Base-by-base conservation (phyloP, 1,140 invertebrate genomes). In the Reticulitermes speratus region DNA sequence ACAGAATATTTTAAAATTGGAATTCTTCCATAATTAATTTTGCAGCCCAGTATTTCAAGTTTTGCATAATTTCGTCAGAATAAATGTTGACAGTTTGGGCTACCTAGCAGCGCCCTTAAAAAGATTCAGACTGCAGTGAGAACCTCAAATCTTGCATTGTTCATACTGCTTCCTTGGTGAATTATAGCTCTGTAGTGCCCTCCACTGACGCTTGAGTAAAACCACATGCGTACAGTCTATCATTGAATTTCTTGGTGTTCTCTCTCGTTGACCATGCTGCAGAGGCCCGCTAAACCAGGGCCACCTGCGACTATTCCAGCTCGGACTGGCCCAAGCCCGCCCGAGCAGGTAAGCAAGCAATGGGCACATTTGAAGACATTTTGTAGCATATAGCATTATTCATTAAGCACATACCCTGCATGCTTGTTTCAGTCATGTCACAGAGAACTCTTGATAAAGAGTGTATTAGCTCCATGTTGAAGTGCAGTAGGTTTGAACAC, bases 281-380 rank as follows among this genome's bases (percentile, higher is more conserved):
- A 92, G 90, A 93, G 92, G 92, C 90, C 92, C 88, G 90, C 91
- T 89, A 93, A 93, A 91, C 92, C 92, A 89, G 92, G 92, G 91
- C 91, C 84, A 85, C 65, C 86, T 25, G 69, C 86, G 23, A 84
- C 30, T 48, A 48, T 75, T 75, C 85, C 75, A 45, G 85, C 85
- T 86, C 85, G 85, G 85, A 86, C 92, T 91, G 87, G 87, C 65
- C 88, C 89, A 85, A 87, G 88, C 85, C 91, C 92, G 89, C 90
- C 91, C 89, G 93, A 94, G 91, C 93, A 93, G 93, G 92, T 94
- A 93, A 94, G 83, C 19, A 44, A 44, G 44, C 21, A 84, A 30
- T 45, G 65, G 65, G 65, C 65, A 30, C 65, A 30, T 75, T 75
- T 75, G 65, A 30, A 75, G n/a, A 12, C n/a, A 75, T 75, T 30